Percentiles rank a stretch among this genome's conserved stretches.
phyloP scores from a whole-genome alignment of 2,888 invertebrate species.

The Zele albiditarsus region DNA sequence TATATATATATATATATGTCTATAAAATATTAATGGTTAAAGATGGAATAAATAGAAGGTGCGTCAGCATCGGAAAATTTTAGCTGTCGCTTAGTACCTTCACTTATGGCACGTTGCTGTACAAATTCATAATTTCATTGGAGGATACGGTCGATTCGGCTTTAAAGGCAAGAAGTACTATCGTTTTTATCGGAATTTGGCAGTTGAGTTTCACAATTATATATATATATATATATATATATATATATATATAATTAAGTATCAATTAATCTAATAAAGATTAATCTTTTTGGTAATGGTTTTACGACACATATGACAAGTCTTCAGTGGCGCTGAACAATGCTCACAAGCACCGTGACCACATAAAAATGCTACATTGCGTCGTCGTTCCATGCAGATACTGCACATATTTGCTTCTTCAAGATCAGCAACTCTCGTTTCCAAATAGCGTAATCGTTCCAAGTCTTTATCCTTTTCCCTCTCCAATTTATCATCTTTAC shows the following conservation, averaged over 20 bases:
- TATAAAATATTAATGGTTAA: slow-evolving; percentile 12
- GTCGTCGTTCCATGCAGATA: slow-evolving; percentile 89
- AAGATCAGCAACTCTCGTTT: slow-evolving; percentile 87
- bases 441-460: slow-evolving; percentile 76
- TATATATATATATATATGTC: slow-evolving; percentile 15
- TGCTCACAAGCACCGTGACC: slow-evolving; percentile 89
- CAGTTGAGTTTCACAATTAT: slow-evolving; percentile 38
- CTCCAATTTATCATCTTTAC: slow-evolving; percentile 52
- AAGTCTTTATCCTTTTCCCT: slow-evolving; percentile 66
- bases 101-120: slow-evolving; percentile 54
- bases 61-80: background rate
- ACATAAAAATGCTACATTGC: slow-evolving; percentile 90
- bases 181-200: slow-evolving; percentile 39
- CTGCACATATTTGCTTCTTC: slow-evolving; percentile 90
- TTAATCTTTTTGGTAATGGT: slow-evolving; percentile 84
- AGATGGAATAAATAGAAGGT: slow-evolving; percentile 18
- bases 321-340: slow-evolving; percentile 86
- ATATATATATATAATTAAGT: slow-evolving; percentile 9
- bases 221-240: slow-evolving; percentile 10
- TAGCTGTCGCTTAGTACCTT: slow-evolving; percentile 9
- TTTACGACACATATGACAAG: slow-evolving; percentile 90
- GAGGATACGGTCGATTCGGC: slow-evolving; percentile 25
- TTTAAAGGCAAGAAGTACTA: slow-evolving; percentile 29
- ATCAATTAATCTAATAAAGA: slow-evolving; percentile 71
- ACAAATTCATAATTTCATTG: slow-evolving; percentile 40